Evolutionary conservation across 1,140 invertebrate genomes (phyloP), one percentile per base, ranked within the genome.

Genomic region (Choristoneura fumiferana): DNA sequence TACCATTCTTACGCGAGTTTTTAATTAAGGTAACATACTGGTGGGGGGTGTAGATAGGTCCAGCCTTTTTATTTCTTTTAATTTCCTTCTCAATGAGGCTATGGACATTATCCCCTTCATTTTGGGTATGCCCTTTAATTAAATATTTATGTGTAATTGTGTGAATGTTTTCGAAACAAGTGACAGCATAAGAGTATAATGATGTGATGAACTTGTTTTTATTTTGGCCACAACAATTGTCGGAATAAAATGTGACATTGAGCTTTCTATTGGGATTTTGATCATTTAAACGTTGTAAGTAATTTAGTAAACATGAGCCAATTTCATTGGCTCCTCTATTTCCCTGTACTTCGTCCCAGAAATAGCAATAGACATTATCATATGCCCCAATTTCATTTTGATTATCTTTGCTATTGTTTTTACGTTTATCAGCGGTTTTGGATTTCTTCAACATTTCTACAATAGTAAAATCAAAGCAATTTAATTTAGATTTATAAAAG

Each of bases 271-370:
- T 56, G 59, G 49, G 57, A 49, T 55, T 68, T 29, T 54, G 63
- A 54, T 60, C 17, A 17, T 8, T 13, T 18, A 52, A 69, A 55
- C 13, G 37, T 56, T 57, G 73, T 56, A 79, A 73, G 70, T 64
- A 79, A 62, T 75, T 45, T 8, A 62, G 69, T 54, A 90, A 29
- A 54, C 80, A 86, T 2, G 73, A 69, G n/a, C 77, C 79, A 61
- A 90, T 90, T 72, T 88, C 82, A 52, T 78, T 85, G 10, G 82
- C 73, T 4, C 78, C 84, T 49, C 85, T 71, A 35, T 81, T 77
- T 12, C 65, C 89, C 49, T 82, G 63, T 1, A 65, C 67, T 68
- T 91, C 89, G 68, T 84, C 69, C 87, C 89, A 91, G 18, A 89
- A 67, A 62, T 77, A 89, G 56, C 87, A 89, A 49, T 62, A 57